These are phyloP conservation scores for Antedon mediterranea DNA, from an alignment of 53 echinoderm and acorn worm genomes.

Conservation along the genomic window DNA sequence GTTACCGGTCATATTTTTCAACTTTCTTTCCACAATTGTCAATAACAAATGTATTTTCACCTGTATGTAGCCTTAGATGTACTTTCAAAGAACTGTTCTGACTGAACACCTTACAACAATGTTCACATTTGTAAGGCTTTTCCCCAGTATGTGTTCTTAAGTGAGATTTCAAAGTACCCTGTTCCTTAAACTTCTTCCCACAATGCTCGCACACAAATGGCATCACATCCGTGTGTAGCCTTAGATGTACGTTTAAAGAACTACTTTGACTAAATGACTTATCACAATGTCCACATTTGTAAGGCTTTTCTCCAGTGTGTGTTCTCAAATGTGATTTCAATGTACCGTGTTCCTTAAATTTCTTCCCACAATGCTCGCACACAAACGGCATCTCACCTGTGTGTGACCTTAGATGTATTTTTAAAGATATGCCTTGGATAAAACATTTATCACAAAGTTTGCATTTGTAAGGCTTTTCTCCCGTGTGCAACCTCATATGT, in stretches of 20 bases:
- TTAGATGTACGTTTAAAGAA: neutral
- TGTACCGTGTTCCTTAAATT: neutral
- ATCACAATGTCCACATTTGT: neutral
- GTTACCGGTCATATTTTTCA: no score
- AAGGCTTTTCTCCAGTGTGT: neutral
- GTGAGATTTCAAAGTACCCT: neutral
- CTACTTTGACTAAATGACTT: neutral
- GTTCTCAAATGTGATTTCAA: neutral
- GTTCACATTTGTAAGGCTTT: neutral
- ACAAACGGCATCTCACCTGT: neutral
- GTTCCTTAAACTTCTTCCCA: neutral
- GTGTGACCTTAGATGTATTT: neutral
- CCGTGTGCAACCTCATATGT: neutral
- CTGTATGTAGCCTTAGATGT: neutral
- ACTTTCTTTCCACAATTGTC: neutral
- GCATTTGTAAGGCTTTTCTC: neutral
- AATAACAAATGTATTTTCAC: neutral
- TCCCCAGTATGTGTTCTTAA: neutral
- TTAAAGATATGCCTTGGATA: neutral
- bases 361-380: neutral
- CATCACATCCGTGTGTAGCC: neutral
- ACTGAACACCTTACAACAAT: neutral
- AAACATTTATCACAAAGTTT: neutral
- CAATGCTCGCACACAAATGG: neutral
- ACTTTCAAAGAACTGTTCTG: neutral